Conservation (phyloP, 2,888 invertebrate species). For the Tenodera sinensis region DNA sequence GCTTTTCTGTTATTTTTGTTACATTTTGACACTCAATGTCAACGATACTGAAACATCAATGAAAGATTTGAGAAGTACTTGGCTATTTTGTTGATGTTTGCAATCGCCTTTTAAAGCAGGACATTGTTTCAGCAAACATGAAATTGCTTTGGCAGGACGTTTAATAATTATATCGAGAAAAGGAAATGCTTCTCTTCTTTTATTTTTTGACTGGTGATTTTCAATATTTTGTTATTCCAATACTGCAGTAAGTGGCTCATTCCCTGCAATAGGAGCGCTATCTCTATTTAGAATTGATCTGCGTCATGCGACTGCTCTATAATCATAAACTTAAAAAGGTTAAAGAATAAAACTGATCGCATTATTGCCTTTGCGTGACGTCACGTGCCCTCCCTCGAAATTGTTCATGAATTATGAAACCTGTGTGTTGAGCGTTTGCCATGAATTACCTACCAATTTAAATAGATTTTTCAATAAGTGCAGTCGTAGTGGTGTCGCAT, state of each 20-base stretch:
- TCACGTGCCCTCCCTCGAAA: neutral
- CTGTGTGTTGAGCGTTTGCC: neutral
- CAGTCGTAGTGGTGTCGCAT: neutral
- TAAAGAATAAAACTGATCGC: neutral
- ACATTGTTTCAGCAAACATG: too few relatives aligned
- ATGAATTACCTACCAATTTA: neutral
- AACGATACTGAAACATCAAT: too few relatives aligned
- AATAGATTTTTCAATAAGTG: neutral
- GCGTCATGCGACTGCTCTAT: neutral
- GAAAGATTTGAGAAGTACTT: too few relatives aligned
- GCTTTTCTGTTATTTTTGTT: too few relatives aligned
- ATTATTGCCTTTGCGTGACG: neutral
- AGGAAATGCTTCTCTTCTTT: too few relatives aligned
- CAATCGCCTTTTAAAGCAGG: too few relatives aligned
- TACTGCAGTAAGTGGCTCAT: too few relatives aligned
- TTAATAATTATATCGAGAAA: too few relatives aligned
- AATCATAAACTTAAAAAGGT: neutral
- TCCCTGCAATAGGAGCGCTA: neutral
- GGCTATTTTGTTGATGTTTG: too few relatives aligned
- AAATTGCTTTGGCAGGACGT: too few relatives aligned
- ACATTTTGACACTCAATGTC: too few relatives aligned
- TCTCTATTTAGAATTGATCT: neutral
- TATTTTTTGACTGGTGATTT: too few relatives aligned
- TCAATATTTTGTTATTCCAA: neutral
- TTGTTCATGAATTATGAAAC: neutral